Conservation (phyloP, 1,140 invertebrate species). For the Heliconius himera region DNA sequence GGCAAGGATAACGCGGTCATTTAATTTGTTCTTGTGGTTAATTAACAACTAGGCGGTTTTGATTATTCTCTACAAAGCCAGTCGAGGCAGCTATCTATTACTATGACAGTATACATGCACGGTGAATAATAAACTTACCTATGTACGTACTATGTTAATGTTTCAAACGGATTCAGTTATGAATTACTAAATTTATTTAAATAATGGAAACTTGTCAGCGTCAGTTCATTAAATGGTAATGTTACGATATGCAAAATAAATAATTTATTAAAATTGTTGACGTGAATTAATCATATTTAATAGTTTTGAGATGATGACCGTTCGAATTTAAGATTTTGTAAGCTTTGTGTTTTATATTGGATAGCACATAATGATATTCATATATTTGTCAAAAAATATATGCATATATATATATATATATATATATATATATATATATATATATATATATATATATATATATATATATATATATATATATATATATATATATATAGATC, state of each 20-base stretch:
- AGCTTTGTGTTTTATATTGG: not conserved
- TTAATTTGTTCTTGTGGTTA: constrained; percentile 55
- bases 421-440: too few species aligned
- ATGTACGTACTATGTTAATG: constrained; percentile 22
- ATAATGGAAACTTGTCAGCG: constrained; percentile 21
- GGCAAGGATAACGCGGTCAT: constrained; percentile 50
- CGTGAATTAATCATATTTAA: not conserved
- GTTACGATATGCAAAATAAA: not conserved
- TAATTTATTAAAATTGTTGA: not conserved
- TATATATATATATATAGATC: too few species aligned
- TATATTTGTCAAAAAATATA: too few species aligned
- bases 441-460: too few species aligned
- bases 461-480: too few species aligned
- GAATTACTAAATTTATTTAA: constrained; percentile 24
- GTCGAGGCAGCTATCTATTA: constrained; percentile 68
- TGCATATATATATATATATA: too few species aligned
- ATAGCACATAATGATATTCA: too few species aligned
- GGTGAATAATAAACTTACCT: constrained; percentile 42
- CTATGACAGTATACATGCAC: constrained; percentile 64
- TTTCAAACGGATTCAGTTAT: constrained; percentile 24
- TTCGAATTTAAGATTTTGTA: not conserved
- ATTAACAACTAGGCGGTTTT: constrained; percentile 66
- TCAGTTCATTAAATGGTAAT: constrained; percentile 15
- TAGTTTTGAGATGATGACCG: not conserved
- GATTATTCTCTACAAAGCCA: constrained; percentile 63